Base-by-base conservation (phyloP, 2,113 vertebrate species). In the Odocoileus virginianus region DNA sequence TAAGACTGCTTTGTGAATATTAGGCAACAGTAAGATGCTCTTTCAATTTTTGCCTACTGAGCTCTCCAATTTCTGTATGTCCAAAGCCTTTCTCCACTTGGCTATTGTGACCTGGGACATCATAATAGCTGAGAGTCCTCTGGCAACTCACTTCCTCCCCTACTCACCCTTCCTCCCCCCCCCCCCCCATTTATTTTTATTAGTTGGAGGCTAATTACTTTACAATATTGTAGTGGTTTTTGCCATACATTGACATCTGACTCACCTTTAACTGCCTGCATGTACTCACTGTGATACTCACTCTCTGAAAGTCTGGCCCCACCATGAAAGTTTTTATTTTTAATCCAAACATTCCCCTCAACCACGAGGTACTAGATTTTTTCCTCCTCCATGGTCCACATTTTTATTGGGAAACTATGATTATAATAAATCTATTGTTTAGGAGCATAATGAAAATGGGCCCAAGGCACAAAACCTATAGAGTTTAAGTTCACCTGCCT, bases 301-400 rank as follows among this genome's bases (percentile, higher is more conserved):
- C 78, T 71, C 33, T 97, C 79, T 91, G 84, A 94, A 60, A 84
- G 55, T 7, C 81, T 90, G 47, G 25, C 84, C 61, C 36, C 23
- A 25, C 30, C 16, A 1, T 12, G 2, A 14, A 82, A 54, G 40
- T 61, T 87, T 97, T 88, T 1, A 0, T 81, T 97, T 64, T 16
- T 36, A 88, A 98, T 91, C 76, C 52, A 36, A 90, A 91, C 52
- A 94, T 94, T 95, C 23, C 74, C 81, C 50, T 17, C n/a, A 97
- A 78, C 95, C 30, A 92, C 8, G 4, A 89, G 27, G 9, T 82
- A 96, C 89, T 92, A 45, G n/a, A 83, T 85, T 91, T 95, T 95
- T 36, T 98, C 28, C 89, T 52, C 58, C 52, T 4, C 27, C 84
- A 14, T 23, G 50, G 45, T 12, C 7, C 50, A 83, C 33, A 21